These are phyloP conservation scores for Dromas ardeola DNA, from an alignment of 2,113 vertebrate species.

Conservation along the genomic window DNA sequence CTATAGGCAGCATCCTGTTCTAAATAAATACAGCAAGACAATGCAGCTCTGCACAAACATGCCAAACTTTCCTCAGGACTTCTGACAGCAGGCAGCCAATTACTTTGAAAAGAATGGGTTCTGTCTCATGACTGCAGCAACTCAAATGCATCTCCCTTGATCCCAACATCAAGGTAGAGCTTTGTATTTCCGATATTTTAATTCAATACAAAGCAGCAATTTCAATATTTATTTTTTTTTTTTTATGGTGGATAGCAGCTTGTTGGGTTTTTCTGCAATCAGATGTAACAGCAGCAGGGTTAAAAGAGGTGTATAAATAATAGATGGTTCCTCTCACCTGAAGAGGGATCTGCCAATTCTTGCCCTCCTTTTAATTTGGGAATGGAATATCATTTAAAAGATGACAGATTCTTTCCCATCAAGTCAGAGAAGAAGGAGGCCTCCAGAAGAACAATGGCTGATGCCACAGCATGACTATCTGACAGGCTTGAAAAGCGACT, in stretches of 20 bases:
- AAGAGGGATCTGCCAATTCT: conserved; percentile 52
- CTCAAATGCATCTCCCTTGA: conserved; percentile 69
- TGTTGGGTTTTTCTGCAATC: conserved; percentile 36
- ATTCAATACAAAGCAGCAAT: conserved; percentile 50
- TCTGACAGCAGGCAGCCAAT: conserved; percentile 79
- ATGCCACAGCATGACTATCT: conserved; percentile 51
- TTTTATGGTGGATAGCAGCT: conserved; percentile 16
- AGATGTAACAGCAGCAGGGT: conserved; percentile 24
- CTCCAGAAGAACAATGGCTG: conserved; percentile 57
- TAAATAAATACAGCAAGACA: conserved; percentile 53
- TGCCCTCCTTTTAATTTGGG: conserved; percentile 52
- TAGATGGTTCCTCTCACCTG: conserved; percentile 40
- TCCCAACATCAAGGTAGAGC: conserved; percentile 71
- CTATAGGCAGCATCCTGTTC: conserved; percentile 19
- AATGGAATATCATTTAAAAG: conserved; percentile 21
- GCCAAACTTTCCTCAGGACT: conserved; percentile 64
- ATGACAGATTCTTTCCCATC: conserved; percentile 37
- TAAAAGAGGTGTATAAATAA: conserved; percentile 51
- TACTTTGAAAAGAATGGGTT: conserved; percentile 73
- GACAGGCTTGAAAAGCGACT: conserved; percentile 49
- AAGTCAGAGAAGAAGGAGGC: conserved; percentile 13
- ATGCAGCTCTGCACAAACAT: conserved; percentile 44
- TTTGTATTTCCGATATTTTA: conserved; percentile 64
- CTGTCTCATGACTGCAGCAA: conserved; percentile 68
- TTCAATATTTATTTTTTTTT: neutral